Percentiles rank a stretch among this genome's conserved stretches.
These are phyloP conservation scores for Alligator mississippiensis DNA, from an alignment of 2,113 vertebrate genomes.

Conservation along the genomic window DNA sequence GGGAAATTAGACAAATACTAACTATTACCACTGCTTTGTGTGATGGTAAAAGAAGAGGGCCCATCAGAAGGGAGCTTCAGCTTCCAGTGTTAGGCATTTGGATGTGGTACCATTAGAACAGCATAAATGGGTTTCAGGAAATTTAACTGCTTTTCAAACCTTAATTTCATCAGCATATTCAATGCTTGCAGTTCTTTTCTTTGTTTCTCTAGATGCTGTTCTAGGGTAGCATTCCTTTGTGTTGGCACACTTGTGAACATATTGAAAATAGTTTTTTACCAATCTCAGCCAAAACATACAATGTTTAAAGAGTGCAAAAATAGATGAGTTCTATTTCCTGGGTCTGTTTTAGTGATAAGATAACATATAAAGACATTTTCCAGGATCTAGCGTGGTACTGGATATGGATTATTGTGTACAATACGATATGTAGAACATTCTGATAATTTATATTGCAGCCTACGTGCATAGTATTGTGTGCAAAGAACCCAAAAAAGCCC, in stretches of 20 bases:
- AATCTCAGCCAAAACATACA: not conserved
- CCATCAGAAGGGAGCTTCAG: slow-evolving; percentile 62
- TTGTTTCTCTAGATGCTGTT: slow-evolving; percentile 1
- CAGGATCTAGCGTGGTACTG: not conserved
- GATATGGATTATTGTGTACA: not conserved
- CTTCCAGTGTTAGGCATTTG: slow-evolving; percentile 54
- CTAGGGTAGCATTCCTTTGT: not conserved
- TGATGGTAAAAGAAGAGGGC: slow-evolving; percentile 65
- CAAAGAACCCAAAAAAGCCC: not conserved
- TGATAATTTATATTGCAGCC: not conserved
- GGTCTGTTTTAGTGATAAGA: not conserved
- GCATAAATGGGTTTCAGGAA: slow-evolving; percentile 26
- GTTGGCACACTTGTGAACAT: not conserved
- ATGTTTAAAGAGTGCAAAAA: not conserved
- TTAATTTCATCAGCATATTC: slow-evolving; percentile 32
- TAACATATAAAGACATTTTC: not conserved
- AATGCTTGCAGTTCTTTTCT: not conserved
- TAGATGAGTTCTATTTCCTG: not conserved
- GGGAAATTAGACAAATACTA: slow-evolving; percentile 57
- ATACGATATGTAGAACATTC: not conserved
- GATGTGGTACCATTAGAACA: slow-evolving; percentile 41
- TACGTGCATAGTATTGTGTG: not conserved
- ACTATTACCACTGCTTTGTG: slow-evolving; percentile 39
- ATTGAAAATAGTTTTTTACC: not conserved
- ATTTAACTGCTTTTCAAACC: slow-evolving; percentile 14